A percentile compares a stretch with the other conserved stretches of the same genome.
phyloP scores from a whole-genome alignment of 2,888 invertebrate species.

The Drosophila tripunctata region DNA sequence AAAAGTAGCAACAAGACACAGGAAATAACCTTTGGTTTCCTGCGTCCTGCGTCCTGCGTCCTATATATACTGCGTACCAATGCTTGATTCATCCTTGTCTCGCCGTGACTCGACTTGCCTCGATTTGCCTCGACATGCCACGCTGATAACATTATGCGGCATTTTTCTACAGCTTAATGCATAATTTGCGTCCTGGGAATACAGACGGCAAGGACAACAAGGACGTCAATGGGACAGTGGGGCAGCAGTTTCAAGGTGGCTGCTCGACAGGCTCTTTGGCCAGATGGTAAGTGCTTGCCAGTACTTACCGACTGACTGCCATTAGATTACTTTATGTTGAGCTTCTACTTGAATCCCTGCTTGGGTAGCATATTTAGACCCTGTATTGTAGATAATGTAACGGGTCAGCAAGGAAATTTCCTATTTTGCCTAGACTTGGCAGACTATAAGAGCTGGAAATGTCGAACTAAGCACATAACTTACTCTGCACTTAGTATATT shows the following conservation, averaged over 20 bases:
- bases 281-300: conserved; percentile 56
- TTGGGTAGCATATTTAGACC: conserved; percentile 46
- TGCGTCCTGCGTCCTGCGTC: too few species aligned
- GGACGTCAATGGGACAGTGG: conserved; percentile 23
- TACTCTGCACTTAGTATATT: too few species aligned
- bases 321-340: conserved; percentile 70
- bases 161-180: conserved; percentile 78
- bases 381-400: conserved; percentile 11
- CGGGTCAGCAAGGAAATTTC: too few species aligned
- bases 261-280: conserved; percentile 11
- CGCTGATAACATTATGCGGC: conserved; percentile 71
- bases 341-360: conserved; percentile 35
- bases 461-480: too few species aligned
- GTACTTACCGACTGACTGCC: conserved; percentile 66
- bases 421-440: too few species aligned
- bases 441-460: too few species aligned
- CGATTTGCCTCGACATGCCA: conserved; percentile 15
- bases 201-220: conserved; percentile 32
- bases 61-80: neutral
- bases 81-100: neutral
- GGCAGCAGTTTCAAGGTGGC: conserved; percentile 35
- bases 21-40: conserved; percentile 45
- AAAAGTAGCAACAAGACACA: conserved; percentile 10
- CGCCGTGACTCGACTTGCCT: conserved; percentile 15
- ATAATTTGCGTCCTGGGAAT: conserved; percentile 78